Percentiles rank a stretch among this genome's conserved stretches.
Evolutionary conservation across 1,140 invertebrate species (phyloP).

Genomic region (Drosophila takahashii): DNA sequence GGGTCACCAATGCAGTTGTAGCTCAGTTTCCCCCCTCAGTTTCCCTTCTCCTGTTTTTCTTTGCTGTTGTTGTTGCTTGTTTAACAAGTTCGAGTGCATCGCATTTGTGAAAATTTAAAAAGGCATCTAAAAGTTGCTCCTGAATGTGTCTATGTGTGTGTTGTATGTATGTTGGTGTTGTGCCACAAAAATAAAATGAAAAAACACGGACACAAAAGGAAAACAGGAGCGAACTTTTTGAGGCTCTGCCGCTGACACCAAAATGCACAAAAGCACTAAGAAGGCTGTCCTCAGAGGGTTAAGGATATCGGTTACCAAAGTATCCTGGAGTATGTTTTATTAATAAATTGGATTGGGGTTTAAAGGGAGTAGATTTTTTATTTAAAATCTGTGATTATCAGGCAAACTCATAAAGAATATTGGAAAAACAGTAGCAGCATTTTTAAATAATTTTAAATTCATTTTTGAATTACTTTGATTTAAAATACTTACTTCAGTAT

Average conservation of each 20-base stretch:
- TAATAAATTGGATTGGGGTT: not conserved
- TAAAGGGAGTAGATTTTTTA: not conserved
- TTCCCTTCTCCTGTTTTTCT: slow-evolving; percentile 17
- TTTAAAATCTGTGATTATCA: no score
- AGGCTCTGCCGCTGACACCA: slow-evolving; percentile 73
- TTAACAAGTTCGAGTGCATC: slow-evolving; percentile 81
- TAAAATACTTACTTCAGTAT: no score
- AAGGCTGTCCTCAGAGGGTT: not conserved
- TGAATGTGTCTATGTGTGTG: slow-evolving; percentile 3
- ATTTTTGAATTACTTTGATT: no score
- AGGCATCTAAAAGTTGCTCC: slow-evolving; percentile 63
- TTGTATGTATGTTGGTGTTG: slow-evolving; percentile 7
- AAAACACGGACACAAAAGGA: slow-evolving; percentile 33
- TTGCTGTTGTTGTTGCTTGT: slow-evolving; percentile 56
- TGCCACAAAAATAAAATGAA: slow-evolving; percentile 30
- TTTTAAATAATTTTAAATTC: no score
- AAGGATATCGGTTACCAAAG: slow-evolving; percentile 1
- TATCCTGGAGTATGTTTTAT: slow-evolving; percentile 13
- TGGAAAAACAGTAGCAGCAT: no score
- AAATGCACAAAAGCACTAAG: slow-evolving; percentile 65
- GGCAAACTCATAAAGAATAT: no score
- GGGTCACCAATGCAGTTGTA: slow-evolving; percentile 68
- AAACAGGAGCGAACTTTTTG: slow-evolving; percentile 63
- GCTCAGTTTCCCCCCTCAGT: not conserved
- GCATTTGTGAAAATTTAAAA: slow-evolving; percentile 79